Conservation (phyloP, 2,113 vertebrate species). For the Accipiter cooperii region DNA sequence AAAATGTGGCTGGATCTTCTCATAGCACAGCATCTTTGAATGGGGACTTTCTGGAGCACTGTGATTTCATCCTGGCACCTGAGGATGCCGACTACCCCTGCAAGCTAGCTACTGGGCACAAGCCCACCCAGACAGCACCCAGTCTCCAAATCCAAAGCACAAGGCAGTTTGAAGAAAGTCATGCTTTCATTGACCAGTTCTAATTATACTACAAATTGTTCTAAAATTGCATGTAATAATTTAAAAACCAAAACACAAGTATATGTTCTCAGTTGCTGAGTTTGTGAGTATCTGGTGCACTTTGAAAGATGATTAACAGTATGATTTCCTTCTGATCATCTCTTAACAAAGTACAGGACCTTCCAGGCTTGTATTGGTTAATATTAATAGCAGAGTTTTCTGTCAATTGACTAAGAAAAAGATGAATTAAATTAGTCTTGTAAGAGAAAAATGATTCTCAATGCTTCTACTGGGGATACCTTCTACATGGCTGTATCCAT, state of each 20-base stretch:
- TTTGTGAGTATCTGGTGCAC: constrained; percentile 29
- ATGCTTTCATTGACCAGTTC: neutral
- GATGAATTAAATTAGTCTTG: neutral
- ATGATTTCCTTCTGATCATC: neutral
- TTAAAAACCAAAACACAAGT: neutral
- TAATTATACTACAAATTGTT: neutral
- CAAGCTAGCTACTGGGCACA: neutral
- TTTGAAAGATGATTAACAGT: neutral
- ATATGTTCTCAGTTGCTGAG: neutral
- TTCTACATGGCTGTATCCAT: neutral
- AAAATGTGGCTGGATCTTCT: rapidly evolving
- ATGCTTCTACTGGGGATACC: neutral
- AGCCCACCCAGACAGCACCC: neutral
- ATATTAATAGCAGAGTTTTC: neutral
- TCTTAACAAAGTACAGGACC: neutral
- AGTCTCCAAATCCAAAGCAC: neutral
- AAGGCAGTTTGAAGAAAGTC: neutral
- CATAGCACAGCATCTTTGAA: neutral
- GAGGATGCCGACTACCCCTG: neutral
- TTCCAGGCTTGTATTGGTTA: neutral
- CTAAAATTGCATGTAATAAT: neutral
- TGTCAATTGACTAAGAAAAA: constrained; percentile 44
- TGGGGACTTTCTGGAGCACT: neutral
- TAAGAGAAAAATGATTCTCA: neutral
- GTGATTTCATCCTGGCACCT: neutral